Conservation (phyloP, 2,113 vertebrate genomes). For the Neodontobutis hainanensis region DNA sequence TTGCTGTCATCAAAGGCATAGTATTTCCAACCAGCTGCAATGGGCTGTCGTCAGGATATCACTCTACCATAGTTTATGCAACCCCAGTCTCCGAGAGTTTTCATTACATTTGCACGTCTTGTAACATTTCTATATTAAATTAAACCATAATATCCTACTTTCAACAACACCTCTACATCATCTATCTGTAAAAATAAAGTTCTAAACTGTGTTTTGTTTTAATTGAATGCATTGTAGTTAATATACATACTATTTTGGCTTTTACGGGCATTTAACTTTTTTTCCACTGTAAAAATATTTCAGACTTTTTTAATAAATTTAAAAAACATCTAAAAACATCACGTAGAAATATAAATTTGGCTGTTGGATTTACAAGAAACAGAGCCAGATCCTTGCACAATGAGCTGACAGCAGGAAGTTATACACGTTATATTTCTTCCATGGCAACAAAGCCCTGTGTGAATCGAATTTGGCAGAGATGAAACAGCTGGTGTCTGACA, state of each 20-base stretch:
- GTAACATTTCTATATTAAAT: neutral
- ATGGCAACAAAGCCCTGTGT: conserved; percentile 39
- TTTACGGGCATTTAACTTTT: too few species aligned
- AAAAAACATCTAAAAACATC: neutral
- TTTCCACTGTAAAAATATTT: too few species aligned
- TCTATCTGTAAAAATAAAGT: too few species aligned
- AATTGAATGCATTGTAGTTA: too few species aligned
- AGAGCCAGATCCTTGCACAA: neutral
- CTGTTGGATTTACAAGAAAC: neutral
- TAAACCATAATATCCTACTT: neutral
- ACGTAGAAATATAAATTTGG: neutral
- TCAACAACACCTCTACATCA: too few species aligned
- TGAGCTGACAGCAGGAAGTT: conserved; percentile 38
- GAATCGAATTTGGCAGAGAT: conserved; percentile 48
- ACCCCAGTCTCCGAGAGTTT: neutral
- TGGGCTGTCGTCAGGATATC: conserved; percentile 29
- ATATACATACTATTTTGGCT: too few species aligned
- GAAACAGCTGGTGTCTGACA: conserved; percentile 64
- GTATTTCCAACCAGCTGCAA: conserved; percentile 29
- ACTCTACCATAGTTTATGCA: conserved; percentile 8
- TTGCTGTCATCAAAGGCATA: conserved; percentile 30
- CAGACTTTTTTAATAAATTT: too few species aligned
- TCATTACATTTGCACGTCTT: neutral
- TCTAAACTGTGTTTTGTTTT: too few species aligned
- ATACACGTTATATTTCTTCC: conserved; percentile 34